Evolutionary conservation across 2,113 vertebrate species (phyloP), one percentile per base, ranked within the genome.

Genomic region (Henicopernis longicauda): DNA sequence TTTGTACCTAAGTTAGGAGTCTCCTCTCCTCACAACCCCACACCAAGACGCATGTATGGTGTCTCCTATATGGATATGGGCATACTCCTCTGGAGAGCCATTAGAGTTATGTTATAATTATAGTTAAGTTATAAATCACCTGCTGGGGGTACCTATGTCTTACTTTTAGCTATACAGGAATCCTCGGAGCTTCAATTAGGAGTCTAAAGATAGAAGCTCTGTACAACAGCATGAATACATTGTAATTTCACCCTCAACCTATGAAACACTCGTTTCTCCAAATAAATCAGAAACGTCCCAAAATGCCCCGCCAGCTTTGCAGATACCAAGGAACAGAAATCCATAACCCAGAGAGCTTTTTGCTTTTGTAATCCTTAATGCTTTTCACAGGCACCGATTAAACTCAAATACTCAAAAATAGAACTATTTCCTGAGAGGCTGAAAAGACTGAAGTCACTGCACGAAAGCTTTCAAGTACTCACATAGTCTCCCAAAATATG

Each of bases 371-470:
- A 59, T 55, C 21, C n/a, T 49, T 79, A 89, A 83, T 63, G 86
- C 17, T 77, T 92, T 95, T 49, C 90, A 78, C 86, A 87, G 86
- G 54, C 20, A 72, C 31, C 4, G 7, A 45, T 65, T 66, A 42
- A 80, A 89, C 18, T 47, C 0, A 0, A 89, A 38, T 49, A 74
- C 29, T 87, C 47, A 57, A 82, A 92, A 92, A 27, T 7, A 86
- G 54, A 90, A 82, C 40, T 47, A 49, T 52, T 95, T 95, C 87
- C 86, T 89, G 77, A 86, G 89, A 81, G 61, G 27, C 85, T 90
- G 85, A 94, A 91, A 87, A 83, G 66, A 67, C 77, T 81, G 77
- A 86, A 81, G 73, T 95, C 66, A 80, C 79, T 88, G 38, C 66
- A 85, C 34, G 38, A 70, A 85, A 86, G 62, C 66, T 81, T 96